Evolutionary conservation across 2,113 vertebrate genomes (phyloP).

Genomic region (Tauraco erythrolophus): DNA sequence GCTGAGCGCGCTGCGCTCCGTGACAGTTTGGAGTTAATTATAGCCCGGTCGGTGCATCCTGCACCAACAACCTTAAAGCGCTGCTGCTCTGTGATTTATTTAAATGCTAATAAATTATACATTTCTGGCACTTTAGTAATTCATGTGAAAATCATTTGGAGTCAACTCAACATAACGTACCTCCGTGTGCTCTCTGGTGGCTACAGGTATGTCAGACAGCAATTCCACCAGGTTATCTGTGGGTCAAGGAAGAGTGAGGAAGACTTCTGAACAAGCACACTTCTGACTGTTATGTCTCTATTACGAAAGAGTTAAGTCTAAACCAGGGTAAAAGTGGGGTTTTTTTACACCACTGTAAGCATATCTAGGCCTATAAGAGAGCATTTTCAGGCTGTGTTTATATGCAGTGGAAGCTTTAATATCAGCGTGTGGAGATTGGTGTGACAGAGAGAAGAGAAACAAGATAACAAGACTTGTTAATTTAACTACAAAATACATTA

Average conservation of each 20-base stretch:
- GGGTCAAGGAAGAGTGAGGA: background rate
- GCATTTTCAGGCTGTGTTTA: background rate
- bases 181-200: slow-evolving; percentile 59
- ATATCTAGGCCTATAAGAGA: rapidly evolving
- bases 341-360: rapidly evolving
- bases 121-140: slow-evolving; percentile 84
- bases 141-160: slow-evolving; percentile 86
- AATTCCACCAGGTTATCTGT: slow-evolving; percentile 34
- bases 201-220: slow-evolving; percentile 51
- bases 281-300: background rate
- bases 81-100: slow-evolving; percentile 80
- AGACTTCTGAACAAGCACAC: background rate
- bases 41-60: slow-evolving; percentile 10
- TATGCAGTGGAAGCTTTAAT: background rate
- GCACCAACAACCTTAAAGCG: slow-evolving; percentile 59
- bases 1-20: background rate
- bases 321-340: background rate
- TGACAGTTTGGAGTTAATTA: slow-evolving; percentile 37
- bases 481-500: background rate
- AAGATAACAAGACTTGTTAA: background rate
- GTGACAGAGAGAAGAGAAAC: background rate
- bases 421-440: background rate
- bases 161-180: slow-evolving; percentile 71
- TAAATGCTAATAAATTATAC: slow-evolving; percentile 84
- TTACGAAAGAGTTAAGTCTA: background rate